phyloP scores from a whole-genome alignment of 2,797 vertebrate genomes.

The Picus viridis region DNA sequence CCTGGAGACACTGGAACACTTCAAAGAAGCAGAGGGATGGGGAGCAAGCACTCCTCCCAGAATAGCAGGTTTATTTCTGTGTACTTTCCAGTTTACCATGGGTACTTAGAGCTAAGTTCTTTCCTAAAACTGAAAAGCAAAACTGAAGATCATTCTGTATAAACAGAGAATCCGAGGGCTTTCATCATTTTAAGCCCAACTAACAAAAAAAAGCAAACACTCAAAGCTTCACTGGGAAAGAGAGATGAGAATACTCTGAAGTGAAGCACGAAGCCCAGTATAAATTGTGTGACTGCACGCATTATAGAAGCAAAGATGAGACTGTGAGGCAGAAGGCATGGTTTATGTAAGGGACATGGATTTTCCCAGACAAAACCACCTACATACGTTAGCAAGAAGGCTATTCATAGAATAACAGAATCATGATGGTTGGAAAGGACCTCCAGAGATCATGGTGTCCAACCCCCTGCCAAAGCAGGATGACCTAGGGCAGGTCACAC shows the following conservation, averaged over 20 bases:
- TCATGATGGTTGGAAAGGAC: no score
- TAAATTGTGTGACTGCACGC: neutral
- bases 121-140: constrained; percentile 19
- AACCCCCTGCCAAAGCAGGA: no score
- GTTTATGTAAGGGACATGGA: constrained; percentile 3
- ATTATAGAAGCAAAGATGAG: constrained; percentile 48
- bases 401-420: neutral
- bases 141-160: neutral
- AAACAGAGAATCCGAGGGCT: neutral
- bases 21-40: constrained; percentile 8
- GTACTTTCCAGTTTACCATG: neutral
- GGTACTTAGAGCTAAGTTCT: neutral
- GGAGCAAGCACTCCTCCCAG: neutral
- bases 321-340: neutral
- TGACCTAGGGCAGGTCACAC: no score
- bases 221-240: constrained; percentile 15
- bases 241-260: constrained; percentile 19
- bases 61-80: neutral
- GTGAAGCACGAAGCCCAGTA: neutral
- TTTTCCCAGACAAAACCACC: constrained; percentile 20
- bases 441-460: no score
- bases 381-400: neutral
- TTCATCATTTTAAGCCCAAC: constrained; percentile 25
- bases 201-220: constrained; percentile 53
- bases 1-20: neutral